Evolutionary conservation across 2,888 invertebrate genomes (phyloP), one percentile per base, ranked within the genome.

Genomic region (Itoplectis maculator): DNA sequence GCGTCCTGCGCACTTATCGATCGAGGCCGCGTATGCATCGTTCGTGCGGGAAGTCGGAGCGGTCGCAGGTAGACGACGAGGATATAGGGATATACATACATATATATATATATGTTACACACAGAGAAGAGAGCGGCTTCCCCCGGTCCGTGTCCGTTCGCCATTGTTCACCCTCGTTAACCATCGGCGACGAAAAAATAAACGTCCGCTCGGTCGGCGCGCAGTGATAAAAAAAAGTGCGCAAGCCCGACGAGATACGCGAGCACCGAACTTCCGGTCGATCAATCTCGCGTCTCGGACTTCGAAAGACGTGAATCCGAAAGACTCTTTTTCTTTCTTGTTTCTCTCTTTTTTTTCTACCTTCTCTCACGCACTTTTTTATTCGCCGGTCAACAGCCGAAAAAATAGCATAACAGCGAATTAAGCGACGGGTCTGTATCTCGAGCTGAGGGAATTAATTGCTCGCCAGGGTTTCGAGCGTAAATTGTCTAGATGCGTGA

Each of bases 1-100:
- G 69, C 84, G 84, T 83, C 75, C 82, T 69, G 76, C 79, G 80
- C 76, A 85, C 29, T 87, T 88, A 87, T 85, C 84, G 79, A 77
- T 75, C 51, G 69, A 18, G 13, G 65, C 61, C 61, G 69, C 59
- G 45, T 69, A 74, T 68, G 76, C 76, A 76, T 73, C 72, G 78
- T 75, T 29, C 47, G 37, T 70, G 61, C n/a, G 45, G 63, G 54
- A 75, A 72, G 45, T 65, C 69, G 9, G n/a, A 76, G 59, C 35
- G 56, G 63, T 29, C 29, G 18, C 70, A 75, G 29, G 42, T 56
- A 65, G 29, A 42, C 29, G 20, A 79, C 29, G 29, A 29, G 29
- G 29, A 29, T 2, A 29, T 5, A 5, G 5, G 29, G 29, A 2
- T 5, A 5, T 2, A 5, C 29, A n/a, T n/a, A n/a, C n/a, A n/a